A percentile compares a stretch with the other conserved stretches of the same genome.
These are phyloP conservation scores for Coccyzus lansbergi DNA, from an alignment of 2,797 vertebrate genomes.

Conservation along the genomic window DNA sequence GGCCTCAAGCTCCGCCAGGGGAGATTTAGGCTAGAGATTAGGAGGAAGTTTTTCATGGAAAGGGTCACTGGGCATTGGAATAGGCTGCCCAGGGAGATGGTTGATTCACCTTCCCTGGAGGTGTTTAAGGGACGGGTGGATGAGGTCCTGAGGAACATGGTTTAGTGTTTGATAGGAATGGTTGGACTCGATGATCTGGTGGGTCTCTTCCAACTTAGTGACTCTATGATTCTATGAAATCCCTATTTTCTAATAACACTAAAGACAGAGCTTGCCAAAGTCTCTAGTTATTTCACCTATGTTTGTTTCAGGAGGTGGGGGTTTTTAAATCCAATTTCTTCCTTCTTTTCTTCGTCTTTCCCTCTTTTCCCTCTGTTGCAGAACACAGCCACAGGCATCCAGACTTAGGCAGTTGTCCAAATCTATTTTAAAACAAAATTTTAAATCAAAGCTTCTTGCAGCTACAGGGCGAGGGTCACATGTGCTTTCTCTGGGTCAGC, in stretches of 20 bases:
- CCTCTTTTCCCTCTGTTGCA: not conserved
- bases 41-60: too few species aligned
- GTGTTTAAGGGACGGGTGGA: too few species aligned
- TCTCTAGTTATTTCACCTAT: constrained; percentile 11
- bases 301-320: constrained; percentile 2
- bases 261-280: not conserved
- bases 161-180: too few species aligned
- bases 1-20: too few species aligned
- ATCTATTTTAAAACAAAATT: constrained; percentile 44
- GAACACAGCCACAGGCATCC: not conserved
- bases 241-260: constrained; percentile 33
- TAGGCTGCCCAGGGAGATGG: too few species aligned
- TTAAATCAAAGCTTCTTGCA: constrained; percentile 37
- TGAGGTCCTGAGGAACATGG: too few species aligned
- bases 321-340: not conserved
- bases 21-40: too few species aligned
- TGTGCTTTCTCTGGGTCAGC: not conserved
- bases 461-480: not conserved
- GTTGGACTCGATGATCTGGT: too few species aligned
- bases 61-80: too few species aligned
- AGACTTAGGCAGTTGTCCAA: constrained; percentile 36
- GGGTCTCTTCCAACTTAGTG: too few species aligned
- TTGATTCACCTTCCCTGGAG: too few species aligned
- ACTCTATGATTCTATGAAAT: too few species aligned
- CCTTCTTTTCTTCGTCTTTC: not conserved